Conservation (phyloP, 2,888 invertebrate species). For the Archips xylosteana region DNA sequence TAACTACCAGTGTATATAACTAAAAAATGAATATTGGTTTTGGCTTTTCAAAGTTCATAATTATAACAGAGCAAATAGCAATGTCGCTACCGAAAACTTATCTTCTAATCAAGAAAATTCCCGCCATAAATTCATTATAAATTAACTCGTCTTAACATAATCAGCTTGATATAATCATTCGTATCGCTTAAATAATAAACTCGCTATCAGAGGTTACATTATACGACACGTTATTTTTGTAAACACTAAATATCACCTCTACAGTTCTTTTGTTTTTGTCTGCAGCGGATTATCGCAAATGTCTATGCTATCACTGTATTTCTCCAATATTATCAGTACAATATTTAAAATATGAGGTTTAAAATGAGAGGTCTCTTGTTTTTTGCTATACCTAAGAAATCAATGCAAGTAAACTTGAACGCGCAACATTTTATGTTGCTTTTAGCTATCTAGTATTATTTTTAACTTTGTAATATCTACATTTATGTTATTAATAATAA, state of each 20-base stretch:
- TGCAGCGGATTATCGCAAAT: neutral
- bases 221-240: slow-evolving; percentile 8
- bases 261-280: neutral
- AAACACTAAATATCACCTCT: slow-evolving; percentile 6
- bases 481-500: no score
- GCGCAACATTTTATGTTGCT: no score
- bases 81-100: neutral
- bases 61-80: neutral
- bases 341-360: neutral
- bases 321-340: neutral
- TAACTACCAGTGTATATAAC: neutral
- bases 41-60: neutral
- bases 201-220: slow-evolving; percentile 22
- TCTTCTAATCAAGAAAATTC: slow-evolving; percentile 20
- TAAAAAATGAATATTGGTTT: neutral
- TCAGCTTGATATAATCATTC: slow-evolving; percentile 30
- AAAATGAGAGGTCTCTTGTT: no score
- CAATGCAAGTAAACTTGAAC: no score
- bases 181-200: slow-evolving; percentile 35
- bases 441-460: no score
- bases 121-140: slow-evolving; percentile 29
- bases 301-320: neutral
- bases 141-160: slow-evolving; percentile 26
- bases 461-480: no score
- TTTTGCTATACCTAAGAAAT: neutral